Evolutionary conservation across 1,140 invertebrate genomes (phyloP).

Genomic region (Acromyrmex charruanus): DNA sequence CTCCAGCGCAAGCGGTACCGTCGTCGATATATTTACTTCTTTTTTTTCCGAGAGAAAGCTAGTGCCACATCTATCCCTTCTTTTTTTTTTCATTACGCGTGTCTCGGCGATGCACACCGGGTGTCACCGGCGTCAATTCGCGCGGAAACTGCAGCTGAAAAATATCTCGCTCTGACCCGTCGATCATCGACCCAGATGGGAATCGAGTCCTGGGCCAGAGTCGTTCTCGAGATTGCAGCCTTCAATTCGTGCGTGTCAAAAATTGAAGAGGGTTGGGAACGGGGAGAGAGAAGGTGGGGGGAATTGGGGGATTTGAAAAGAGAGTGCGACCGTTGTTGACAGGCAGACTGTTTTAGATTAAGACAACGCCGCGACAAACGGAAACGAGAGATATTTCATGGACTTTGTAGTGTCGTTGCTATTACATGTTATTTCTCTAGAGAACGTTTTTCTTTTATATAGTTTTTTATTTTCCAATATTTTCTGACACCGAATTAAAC

Average conservation of each 20-base stretch:
- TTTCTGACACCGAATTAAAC: not conserved
- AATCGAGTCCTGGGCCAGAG: slow-evolving; percentile 56
- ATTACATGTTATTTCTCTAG: not conserved
- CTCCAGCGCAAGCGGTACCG: slow-evolving; percentile 34
- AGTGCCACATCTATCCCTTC: not conserved
- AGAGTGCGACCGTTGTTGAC: slow-evolving; percentile 37
- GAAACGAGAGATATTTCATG: slow-evolving; percentile 51
- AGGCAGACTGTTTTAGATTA: slow-evolving; percentile 55
- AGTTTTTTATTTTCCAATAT: not conserved
- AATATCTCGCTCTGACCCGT: slow-evolving; percentile 71
- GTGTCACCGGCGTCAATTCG: slow-evolving; percentile 59
- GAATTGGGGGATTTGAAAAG: slow-evolving; percentile 33
- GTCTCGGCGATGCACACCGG: slow-evolving; percentile 59
- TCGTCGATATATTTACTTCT: slow-evolving; percentile 67
- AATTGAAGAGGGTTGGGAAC: slow-evolving; percentile 60
- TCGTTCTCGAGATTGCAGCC: slow-evolving; percentile 62
- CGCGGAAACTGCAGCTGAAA: slow-evolving; percentile 70
- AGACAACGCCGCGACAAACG: slow-evolving; percentile 48
- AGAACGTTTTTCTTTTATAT: not conserved
- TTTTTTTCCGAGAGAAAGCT: slow-evolving; percentile 28
- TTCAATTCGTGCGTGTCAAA: slow-evolving; percentile 53
- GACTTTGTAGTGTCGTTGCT: slow-evolving; percentile 12
- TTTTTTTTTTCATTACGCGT: slow-evolving; percentile 68
- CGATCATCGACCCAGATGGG: slow-evolving; percentile 71
- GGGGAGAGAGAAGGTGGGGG: not conserved